phyloP scores from a whole-genome alignment of 2,888 invertebrate species.

The Metalampra italica region DNA sequence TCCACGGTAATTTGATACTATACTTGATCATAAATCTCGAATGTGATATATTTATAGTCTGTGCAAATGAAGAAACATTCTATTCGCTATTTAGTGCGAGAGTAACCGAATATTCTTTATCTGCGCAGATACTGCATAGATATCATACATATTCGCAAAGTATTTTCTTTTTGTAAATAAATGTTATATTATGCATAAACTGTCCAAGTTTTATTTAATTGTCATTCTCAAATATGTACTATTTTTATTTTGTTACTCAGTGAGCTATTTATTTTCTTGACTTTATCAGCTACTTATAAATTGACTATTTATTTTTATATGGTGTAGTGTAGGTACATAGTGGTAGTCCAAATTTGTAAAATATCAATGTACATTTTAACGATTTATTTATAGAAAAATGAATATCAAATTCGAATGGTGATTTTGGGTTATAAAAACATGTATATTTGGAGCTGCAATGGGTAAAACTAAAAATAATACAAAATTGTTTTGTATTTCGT shows the following conservation, averaged over 20 bases:
- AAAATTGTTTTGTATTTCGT: neutral
- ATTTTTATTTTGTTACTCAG: constrained; percentile 9
- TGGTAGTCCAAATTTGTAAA: constrained; percentile 29
- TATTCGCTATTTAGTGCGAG: no score
- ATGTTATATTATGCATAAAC: constrained; percentile 32
- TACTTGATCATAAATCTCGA: constrained; percentile 6
- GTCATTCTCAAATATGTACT: constrained; percentile 8
- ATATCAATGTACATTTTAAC: constrained; percentile 39
- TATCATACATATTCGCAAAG: constrained; percentile 22
- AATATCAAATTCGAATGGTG: constrained; percentile 36
- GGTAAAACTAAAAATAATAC: neutral
- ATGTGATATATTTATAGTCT: constrained; percentile 13
- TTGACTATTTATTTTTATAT: constrained; percentile 26
- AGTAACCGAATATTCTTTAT: neutral
- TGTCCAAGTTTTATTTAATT: constrained; percentile 20
- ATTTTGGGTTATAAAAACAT: neutral
- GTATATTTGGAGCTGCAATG: no score
- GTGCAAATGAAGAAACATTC: no score
- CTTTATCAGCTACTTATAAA: constrained; percentile 15
- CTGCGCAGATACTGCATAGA: constrained; percentile 1
- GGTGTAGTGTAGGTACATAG: constrained; percentile 3
- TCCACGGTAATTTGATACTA: constrained; percentile 8
- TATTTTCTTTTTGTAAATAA: constrained; percentile 46
- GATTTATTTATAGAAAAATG: constrained; percentile 8
- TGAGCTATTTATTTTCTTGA: constrained; percentile 14